A percentile compares a stretch with the other conserved stretches of the same genome.
These are phyloP conservation scores for Oreonectes daqikongensis DNA, from an alignment of 2,797 vertebrate species.

Conservation along the genomic window DNA sequence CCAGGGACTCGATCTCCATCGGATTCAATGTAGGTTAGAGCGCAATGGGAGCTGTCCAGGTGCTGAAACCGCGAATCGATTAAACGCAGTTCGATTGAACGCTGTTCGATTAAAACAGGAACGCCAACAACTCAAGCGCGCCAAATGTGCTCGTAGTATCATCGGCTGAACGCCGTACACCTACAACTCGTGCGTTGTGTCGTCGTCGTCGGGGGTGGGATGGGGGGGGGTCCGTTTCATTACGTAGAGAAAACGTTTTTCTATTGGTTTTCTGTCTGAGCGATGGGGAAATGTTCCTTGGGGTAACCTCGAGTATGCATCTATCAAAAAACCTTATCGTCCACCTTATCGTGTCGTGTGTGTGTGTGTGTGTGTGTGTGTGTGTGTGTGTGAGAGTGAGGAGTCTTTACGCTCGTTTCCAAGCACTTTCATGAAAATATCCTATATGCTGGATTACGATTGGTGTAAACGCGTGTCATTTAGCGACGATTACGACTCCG, in stretches of 20 bases:
- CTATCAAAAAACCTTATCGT: constrained; percentile 39
- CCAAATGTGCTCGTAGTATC: constrained; percentile 8
- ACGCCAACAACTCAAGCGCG: constrained; percentile 35
- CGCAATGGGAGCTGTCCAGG: constrained; percentile 74
- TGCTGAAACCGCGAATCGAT: constrained; percentile 68
- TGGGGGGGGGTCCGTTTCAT: constrained; percentile 9
- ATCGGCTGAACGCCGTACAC: background rate
- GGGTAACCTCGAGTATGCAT: constrained; percentile 66
- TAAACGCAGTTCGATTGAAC: constrained; percentile 57
- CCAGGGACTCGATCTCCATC: constrained; percentile 68
- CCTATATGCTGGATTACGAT: constrained; percentile 48
- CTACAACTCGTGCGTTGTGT: constrained; percentile 31
- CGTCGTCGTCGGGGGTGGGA: constrained; percentile 25
- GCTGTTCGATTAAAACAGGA: constrained; percentile 54
- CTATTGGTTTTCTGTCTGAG: constrained; percentile 37
- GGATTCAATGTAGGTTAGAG: constrained; percentile 60
- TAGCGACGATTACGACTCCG: constrained; percentile 42
- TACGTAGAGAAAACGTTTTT: constrained; percentile 41
- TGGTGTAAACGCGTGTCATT: constrained; percentile 57
- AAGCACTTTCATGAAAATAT: constrained; percentile 41
- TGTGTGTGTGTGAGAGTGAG: background rate
- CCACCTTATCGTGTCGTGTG: no score
- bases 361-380: no score
- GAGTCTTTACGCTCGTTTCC: constrained; percentile 36
- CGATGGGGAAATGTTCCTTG: constrained; percentile 63